These are phyloP conservation scores for Argyresthia albistria DNA, from an alignment of 2,888 invertebrate genomes.

Conservation along the genomic window DNA sequence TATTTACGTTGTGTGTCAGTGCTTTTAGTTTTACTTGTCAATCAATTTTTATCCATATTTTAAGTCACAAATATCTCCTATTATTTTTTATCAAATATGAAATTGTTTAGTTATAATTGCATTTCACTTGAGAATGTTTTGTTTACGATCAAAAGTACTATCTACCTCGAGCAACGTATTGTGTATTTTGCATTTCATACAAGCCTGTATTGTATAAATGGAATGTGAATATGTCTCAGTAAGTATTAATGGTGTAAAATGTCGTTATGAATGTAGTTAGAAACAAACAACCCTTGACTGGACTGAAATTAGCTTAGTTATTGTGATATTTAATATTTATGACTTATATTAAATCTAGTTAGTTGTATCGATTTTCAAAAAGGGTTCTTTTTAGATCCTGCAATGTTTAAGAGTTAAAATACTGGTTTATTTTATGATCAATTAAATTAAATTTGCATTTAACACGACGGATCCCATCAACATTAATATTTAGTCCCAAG, in stretches of 20 bases:
- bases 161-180: neutral
- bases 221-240: neutral
- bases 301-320: conserved; percentile 60
- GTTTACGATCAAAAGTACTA: neutral
- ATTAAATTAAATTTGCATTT: no score
- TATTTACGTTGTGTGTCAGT: neutral
- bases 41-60: neutral
- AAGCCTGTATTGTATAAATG: neutral
- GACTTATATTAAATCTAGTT: conserved; percentile 51
- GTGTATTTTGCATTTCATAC: neutral
- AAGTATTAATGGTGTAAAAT: conserved; percentile 14
- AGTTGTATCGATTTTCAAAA: conserved; percentile 37
- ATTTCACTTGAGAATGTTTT: neutral
- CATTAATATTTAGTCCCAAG: no score
- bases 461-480: no score
- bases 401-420: no score
- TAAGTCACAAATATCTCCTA: neutral
- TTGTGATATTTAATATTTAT: conserved; percentile 71
- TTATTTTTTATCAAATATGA: neutral
- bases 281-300: conserved; percentile 48
- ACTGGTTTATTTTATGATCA: no score
- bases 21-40: neutral
- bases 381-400: no score
- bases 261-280: conserved; percentile 34
- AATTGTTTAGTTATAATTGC: no score